Base-by-base conservation (phyloP, 1,140 invertebrate species). In the Adoxophyes honmai region DNA sequence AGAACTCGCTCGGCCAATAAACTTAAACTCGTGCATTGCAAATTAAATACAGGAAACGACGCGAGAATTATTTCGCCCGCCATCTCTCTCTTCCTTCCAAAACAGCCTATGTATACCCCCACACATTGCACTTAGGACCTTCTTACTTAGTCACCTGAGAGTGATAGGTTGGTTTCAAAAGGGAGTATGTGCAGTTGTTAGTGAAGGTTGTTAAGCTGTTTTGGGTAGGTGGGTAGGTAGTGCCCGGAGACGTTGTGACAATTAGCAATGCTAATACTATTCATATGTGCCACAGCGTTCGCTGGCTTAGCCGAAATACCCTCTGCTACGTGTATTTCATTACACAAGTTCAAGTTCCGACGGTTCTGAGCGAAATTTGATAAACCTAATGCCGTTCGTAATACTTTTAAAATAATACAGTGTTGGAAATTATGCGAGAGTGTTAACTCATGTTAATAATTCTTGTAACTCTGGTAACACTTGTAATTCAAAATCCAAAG, bases 211-310 rank as follows among this genome's bases (percentile, higher is more conserved):
- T 2, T 48, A 28, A 7, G 16, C 1, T 18, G 0, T 48, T 48
- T 48, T 3, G 9, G 1, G 16, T 48, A 9, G 6, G 21, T 21
- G 21, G 11, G 8, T n/a, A 21, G 16, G 21, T 11, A 28, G 21
- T 48, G 42, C 21, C 16, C 42, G 28, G 42, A 48, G 42, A 48
- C 18, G 42, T 48, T 48, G 21, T 11, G 42, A 48, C 42, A 48
- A 48, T 48, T 48, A 48, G 42, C 42, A 48, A 28, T 48, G 42
- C 42, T 21, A 48, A 48, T 48, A 18, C n/a, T 48, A 48, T 33
- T 48, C 42, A 48, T 48, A 33, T 48, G 42, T 48, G 21, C 2
- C 10, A 9, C 42, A 11, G 21, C 21, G 16, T 21, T 28, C 2
- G 6, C n/a, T n/a, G 21, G 42, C 21, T 48, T 48, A 48, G 28